phyloP scores from a whole-genome alignment of 2,888 invertebrate genomes.

The Neoascia interrupta region DNA sequence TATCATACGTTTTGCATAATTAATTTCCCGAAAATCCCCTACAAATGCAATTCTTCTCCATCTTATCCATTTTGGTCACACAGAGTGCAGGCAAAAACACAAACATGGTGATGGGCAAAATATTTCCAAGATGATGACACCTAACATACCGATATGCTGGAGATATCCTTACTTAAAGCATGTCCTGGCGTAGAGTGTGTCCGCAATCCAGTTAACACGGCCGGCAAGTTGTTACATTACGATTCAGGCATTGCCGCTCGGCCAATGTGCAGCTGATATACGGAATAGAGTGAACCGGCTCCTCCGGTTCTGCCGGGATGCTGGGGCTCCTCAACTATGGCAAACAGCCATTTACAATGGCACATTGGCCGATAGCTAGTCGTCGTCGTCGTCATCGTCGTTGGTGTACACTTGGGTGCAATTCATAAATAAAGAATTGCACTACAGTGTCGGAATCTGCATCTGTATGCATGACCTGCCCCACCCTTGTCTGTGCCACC shows the following conservation, averaged over 20 bases:
- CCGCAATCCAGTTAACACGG: constrained; percentile 62
- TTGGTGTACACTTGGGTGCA: constrained; percentile 53
- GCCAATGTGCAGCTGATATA: too few relatives aligned
- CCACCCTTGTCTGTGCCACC: background rate
- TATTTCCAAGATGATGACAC: constrained; percentile 67
- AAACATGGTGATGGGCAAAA: constrained; percentile 27
- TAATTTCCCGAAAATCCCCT: constrained; percentile 50
- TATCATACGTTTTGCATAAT: constrained; percentile 63
- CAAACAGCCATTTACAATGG: constrained; percentile 52
- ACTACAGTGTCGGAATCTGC: constrained; percentile 30
- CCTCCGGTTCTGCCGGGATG: constrained; percentile 6
- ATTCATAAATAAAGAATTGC: constrained; percentile 68
- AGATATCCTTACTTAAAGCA: too few relatives aligned
- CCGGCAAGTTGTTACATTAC: constrained; percentile 62
- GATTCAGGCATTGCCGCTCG: constrained; percentile 26
- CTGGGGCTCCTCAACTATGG: constrained; percentile 40
- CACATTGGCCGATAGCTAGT: constrained; percentile 29
- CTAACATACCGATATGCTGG: constrained; percentile 57
- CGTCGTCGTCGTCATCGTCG: too few relatives aligned
- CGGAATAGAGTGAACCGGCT: too few relatives aligned
- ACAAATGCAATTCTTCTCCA: constrained; percentile 20
- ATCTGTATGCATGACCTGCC: too few relatives aligned
- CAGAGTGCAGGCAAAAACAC: background rate
- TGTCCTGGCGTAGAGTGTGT: constrained; percentile 31
- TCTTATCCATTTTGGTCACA: constrained; percentile 24